Conservation (phyloP, 2,797 vertebrate species). For the Muraenolepis orangiensis region DNA sequence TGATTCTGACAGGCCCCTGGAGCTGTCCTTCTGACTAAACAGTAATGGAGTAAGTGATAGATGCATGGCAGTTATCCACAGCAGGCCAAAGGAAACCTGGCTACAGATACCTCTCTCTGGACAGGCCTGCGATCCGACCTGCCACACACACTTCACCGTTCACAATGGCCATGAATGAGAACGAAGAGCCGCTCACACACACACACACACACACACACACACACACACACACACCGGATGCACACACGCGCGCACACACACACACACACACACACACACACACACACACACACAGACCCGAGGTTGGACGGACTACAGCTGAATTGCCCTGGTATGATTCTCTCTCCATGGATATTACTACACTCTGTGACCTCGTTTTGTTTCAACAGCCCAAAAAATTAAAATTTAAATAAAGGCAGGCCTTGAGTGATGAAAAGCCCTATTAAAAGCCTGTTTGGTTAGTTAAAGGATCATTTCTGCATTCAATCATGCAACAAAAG, state of each 20-base stretch:
- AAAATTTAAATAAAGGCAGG: no score
- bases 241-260: not conserved
- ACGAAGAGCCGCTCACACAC: not conserved
- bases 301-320: not conserved
- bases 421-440: constrained; percentile 41
- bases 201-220: no score
- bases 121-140: constrained; percentile 11
- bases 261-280: no score
- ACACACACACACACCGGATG: no score
- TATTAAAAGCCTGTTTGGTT: constrained; percentile 46
- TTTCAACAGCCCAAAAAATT: not conserved
- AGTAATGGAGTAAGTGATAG: constrained; percentile 12
- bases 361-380: not conserved
- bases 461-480: constrained; percentile 37
- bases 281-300: no score
- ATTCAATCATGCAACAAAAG: constrained; percentile 52
- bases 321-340: not conserved
- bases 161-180: not conserved
- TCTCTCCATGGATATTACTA: not conserved
- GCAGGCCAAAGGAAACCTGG: constrained; percentile 4
- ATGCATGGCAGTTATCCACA: constrained; percentile 10
- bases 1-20: not conserved
- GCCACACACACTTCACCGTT: constrained; percentile 7
- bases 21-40: not conserved
- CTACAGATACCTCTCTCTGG: constrained; percentile 1